Base-by-base conservation (phyloP, 1,140 invertebrate species). In the Thaumetopoea pityocampa region DNA sequence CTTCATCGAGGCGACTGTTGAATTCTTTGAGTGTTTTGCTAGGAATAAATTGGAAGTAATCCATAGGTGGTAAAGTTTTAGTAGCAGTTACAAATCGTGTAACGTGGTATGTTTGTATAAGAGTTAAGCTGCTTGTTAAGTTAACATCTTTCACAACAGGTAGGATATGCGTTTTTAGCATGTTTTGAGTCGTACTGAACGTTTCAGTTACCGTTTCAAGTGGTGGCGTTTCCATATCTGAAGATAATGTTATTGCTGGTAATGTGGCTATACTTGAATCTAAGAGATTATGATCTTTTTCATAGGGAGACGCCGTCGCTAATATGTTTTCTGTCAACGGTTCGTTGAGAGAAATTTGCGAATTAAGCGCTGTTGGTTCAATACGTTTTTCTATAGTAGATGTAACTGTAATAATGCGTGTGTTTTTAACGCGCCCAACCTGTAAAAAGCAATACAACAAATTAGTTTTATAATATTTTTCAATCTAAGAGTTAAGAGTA, bases 11-110 rank as follows among this genome's bases (percentile, higher is more conserved):
- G 26, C 91, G 90, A 28, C 92, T 94, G 50, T 95, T 95, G 72
- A 96, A 95, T 70, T 97, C 94, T 52, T 94, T 95, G 6, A 96
- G 85, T 2, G 93, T 94, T 73, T 94, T 94, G 45, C 93, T 94
- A 0, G 93, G 93, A 14, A 93, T 92, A 58, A 95, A 95, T 51
- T 95, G 92, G 74, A 93, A 95, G 15, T 92, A 90, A 63, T 95
- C 93, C 87, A 93, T 90, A 0, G 94, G 94, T 5, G 94, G 94
- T 14, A 96, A 69, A 0, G 94, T 96, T 69, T 96, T 96, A 0
- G 93, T 94, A 0, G 94, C 94, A 0, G 93, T 95, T 0, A 96
- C 93, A 23, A 95, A 72, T 54, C 93, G 87, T 0, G 94, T 95
- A 4, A 96, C 89, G 57, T 94, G 90, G 70, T 96, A 96, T 0